Base-by-base conservation (phyloP, 2,113 vertebrate genomes). In the Oryzias curvinotus region DNA sequence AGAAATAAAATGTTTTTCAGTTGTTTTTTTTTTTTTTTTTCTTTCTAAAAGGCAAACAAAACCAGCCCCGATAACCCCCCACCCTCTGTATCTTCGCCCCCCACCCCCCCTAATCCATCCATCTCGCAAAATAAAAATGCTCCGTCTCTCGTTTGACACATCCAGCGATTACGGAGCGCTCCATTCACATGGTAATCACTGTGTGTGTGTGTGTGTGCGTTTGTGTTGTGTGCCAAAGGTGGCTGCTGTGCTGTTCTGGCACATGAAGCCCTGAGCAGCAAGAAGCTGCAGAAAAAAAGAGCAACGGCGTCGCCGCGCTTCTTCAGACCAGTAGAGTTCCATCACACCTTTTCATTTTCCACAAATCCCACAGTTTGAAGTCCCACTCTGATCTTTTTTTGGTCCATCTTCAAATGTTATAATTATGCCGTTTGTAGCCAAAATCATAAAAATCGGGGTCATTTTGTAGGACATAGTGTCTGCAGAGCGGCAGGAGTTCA, bases 111-210 rank as follows among this genome's bases (percentile, higher is more conserved):
- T 48, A 88, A 87, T 86, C 81, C 83, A 85, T 90, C 91, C 83
- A 79, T 89, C 89, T 87, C 86, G 62, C 85, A 75, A 53, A 87
- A 85, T 71, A 75, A 80, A 85, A 88, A 87, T 62, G 87, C 87
- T 87, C 84, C 80, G 67, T 86, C 82, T 88, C 87, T 82, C 68
- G 68, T 88, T 78, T 92, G 91, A 93, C 92, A 91, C 85, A 88
- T 91, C 80, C 85, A 84, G 80, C 87, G 90, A 91, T 92, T 91
- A 90, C 85, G 67, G 89, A 84, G 57, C 60, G 65, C 84, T 85
- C 84, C 88, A 90, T 93, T 92, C 90, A 93, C 82, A 92, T 93
- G 91, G 88, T 91, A 93, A 93, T 93, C 82, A 87, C 65, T 36
- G 74, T 57, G 81, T 72, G 73, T 66, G 75, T 47, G 57, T 68